Base-by-base conservation (phyloP, 2,113 vertebrate species). In the Toxotes chatareus region DNA sequence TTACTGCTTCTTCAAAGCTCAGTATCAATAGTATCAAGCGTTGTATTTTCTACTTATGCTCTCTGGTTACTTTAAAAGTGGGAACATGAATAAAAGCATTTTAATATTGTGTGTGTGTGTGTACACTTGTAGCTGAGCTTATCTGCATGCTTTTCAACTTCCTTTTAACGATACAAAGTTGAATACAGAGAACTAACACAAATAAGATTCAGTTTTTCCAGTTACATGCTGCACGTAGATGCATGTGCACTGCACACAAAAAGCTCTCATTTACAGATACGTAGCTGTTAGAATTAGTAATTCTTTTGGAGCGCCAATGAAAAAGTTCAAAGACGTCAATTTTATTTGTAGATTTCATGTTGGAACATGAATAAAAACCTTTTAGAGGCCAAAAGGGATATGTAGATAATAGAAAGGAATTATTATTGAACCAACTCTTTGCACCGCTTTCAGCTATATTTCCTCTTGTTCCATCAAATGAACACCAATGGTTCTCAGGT, bases 381-480 rank as follows among this genome's bases (percentile, higher is more conserved):
- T 76, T 44, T 23, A 14, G 53, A 66, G 5, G 17, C 17, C 32
- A n/a, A 64, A 38, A 17, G 12, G 14, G 21, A 79, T 65, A 82
- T 47, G 38, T 2, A 72, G 8, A 64, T 17, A 40, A 73, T 34
- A 61, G 21, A 83, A 40, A 69, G 17, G 42, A 63, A 62, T 23
- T 7, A 44, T 79, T 72, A 71, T 56, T 68, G 64, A 66, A 70
- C 19, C 36, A 66, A 36, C 38, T 60, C 42, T 63, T 62, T 65
- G 42, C 34, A 17, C 23, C 32, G 27, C 36, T 53, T 27, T 73
- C 27, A 51, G 21, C 62, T 46, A 42, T 59, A 36, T 70, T 79
- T 56, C 32, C 12, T 23, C 27, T 11, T 60, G 59, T 81, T 67
- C 16, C 47, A 60, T 80, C 23, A 49, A 71, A 44, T 23, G 16